Evolutionary conservation across 2,888 invertebrate species (phyloP), one percentile per base, ranked within the genome.

Genomic region (Heterodera filipjevi): DNA sequence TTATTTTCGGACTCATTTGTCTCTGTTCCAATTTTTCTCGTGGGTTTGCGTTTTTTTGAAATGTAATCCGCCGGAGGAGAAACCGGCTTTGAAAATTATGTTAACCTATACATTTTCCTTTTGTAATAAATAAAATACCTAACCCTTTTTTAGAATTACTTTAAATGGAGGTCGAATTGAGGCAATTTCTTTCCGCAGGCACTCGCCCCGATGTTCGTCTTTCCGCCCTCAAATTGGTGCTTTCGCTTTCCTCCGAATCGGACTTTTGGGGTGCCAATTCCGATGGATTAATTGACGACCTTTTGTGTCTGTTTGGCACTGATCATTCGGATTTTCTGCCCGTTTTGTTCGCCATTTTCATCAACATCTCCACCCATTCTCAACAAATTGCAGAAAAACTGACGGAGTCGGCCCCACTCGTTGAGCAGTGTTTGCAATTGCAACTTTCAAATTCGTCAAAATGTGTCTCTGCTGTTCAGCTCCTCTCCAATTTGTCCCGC

Each of bases 401-500:
- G 19, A 68, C 35, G 0, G 19, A 32, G 8, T 68, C 68, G 68
- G 22, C 22, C 59, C 10, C 59, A n/a, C 22, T 59, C 27, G 59
- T 59, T 22, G 6, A 27, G n/a, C 59, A n/a, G n/a, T 59, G 59
- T 27, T 59, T 59, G 8, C 39, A 39, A 39, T 39, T 39, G 39
- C 39, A 39, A 39, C 59, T 59, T n/a, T 59, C 59, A 59, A 59
- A 59, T 10, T 0, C 59, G 27, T 5, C 59, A n/a, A 59, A 27
- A 59, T 59, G 27, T 27, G 59, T n/a, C 59, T 22, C 27, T 10
- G 44, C 53, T 33, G 33, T 71, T 14, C 77, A 77, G 30, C 70
- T 77, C n/a, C 68, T 77, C 32, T 44, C 77, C 10, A 77, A 77
- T 49, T n/a, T 70, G 27, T 77, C 77, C 33, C 70, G 46, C 19